These are phyloP conservation scores for Cynocephalus volans DNA, from an alignment of 2,113 vertebrate species.

Conservation along the genomic window DNA sequence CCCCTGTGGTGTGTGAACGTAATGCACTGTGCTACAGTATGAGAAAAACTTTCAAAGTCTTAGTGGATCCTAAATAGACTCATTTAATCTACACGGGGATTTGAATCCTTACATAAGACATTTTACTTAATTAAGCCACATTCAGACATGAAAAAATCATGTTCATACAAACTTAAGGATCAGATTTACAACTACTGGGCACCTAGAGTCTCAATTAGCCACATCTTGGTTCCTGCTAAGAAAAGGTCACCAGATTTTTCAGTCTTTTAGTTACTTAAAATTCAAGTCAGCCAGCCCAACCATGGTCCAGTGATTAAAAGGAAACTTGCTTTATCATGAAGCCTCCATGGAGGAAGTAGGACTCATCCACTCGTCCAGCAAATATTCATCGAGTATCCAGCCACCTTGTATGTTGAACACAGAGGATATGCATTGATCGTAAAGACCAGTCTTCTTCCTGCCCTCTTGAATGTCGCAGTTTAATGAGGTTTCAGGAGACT, in stretches of 20 bases:
- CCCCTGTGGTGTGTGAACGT: constrained; percentile 58
- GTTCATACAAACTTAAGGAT: constrained; percentile 88
- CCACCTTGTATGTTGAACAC: background rate
- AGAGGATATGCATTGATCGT: background rate
- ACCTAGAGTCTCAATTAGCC: constrained; percentile 84
- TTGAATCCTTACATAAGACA: constrained; percentile 89
- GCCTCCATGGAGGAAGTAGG: background rate
- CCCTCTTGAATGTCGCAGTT: background rate
- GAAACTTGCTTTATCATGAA: background rate
- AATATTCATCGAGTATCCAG: accelerated
- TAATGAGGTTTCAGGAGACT: background rate
- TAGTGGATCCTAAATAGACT: constrained; percentile 88
- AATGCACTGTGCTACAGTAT: constrained; percentile 60
- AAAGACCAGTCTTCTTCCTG: background rate
- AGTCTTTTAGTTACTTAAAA: constrained; percentile 70
- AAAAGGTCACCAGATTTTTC: constrained; percentile 82
- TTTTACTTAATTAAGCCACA: constrained; percentile 90
- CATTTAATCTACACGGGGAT: constrained; percentile 88
- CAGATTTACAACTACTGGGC: constrained; percentile 86
- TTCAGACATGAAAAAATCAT: constrained; percentile 88
- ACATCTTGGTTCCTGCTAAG: constrained; percentile 46
- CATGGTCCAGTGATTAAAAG: background rate
- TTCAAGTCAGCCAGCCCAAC: constrained; percentile 56
- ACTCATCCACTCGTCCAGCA: background rate
- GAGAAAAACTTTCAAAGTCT: constrained; percentile 84